Base-by-base conservation (phyloP, 2,888 invertebrate species). In the Parnassius mnemosyne region DNA sequence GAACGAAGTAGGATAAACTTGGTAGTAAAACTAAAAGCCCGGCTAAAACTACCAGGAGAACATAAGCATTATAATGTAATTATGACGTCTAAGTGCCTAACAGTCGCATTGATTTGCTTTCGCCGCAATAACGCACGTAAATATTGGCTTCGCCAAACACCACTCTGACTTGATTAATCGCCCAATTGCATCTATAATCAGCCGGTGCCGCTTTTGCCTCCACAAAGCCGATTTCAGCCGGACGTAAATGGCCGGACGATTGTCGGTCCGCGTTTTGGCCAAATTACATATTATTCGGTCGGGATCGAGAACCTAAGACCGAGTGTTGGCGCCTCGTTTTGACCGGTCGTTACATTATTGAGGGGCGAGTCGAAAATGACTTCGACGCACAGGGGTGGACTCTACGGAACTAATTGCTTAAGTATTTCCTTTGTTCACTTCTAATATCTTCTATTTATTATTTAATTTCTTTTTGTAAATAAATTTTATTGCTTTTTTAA, bases 301-400 rank as follows among this genome's bases (percentile, higher is more conserved):
- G 73, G 65, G 57, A 66, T 71, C 68, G 71, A 49, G 76, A 79
- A 78, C 78, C 80, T 77, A 83, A 81, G 82, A 82, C 76, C 77
- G 77, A 81, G 74, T 77, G 81, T 87, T 85, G 90, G 90, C 90
- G 90, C 90, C 90, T 88, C 72, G 80, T 88, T 86, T 70, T 69
- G 78, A 70, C 72, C 74, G 71, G 70, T 85, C 80, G 84, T 89
- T 87, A 86, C 76, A 70, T 79, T 83, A 84, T 84, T 83, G 84
- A 78, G 74, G 81, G 81, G 77, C 78, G 74, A 59, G 53, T 50
- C 13, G 55, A 44, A 58, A 61, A 49, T 50, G 60, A 62, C 60
- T 54, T 47, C 41, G 56, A 10, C 52, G 9, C 53, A 64, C 85
- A 82, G 84, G 70, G 76, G 50, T 65, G 85, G 68, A 82, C 60